phyloP scores from a whole-genome alignment of 2,888 invertebrate species.

The Lamellibrachia columna region DNA sequence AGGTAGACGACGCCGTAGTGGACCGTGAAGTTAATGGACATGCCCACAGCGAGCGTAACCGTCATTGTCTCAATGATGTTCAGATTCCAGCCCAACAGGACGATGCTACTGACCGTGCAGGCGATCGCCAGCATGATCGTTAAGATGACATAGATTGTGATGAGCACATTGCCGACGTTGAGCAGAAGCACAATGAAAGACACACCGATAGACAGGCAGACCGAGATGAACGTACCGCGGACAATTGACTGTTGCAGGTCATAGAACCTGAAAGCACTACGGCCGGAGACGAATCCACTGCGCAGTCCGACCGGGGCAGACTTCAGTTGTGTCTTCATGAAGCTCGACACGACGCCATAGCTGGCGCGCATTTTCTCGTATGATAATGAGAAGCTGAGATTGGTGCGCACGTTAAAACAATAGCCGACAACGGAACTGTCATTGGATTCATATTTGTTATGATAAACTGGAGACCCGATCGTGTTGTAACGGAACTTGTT shows the following conservation, averaged over 20 bases:
- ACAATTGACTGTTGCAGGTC: slow-evolving; percentile 87
- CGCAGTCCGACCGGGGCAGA: slow-evolving; percentile 81
- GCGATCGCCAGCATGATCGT: slow-evolving; percentile 86
- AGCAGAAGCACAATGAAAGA: slow-evolving; percentile 83
- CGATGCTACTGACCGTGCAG: slow-evolving; percentile 76
- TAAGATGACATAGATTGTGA: slow-evolving; percentile 81
- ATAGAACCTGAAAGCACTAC: slow-evolving; percentile 84
- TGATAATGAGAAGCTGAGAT: slow-evolving; percentile 72
- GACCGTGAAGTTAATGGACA: slow-evolving; percentile 90
- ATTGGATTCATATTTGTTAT: neutral
- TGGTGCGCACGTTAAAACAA: slow-evolving; percentile 24
- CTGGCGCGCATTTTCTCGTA: slow-evolving; percentile 82
- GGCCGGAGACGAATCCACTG: slow-evolving; percentile 66
- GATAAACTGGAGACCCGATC: neutral
- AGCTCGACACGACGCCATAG: slow-evolving; percentile 77
- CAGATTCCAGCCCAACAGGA: slow-evolving; percentile 80
- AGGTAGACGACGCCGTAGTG: slow-evolving; percentile 85
- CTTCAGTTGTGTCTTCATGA: slow-evolving; percentile 76
- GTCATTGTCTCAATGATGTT: slow-evolving; percentile 92
- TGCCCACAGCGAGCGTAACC: slow-evolving; percentile 89
- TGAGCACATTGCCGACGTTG: slow-evolving; percentile 81
- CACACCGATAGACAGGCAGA: slow-evolving; percentile 79
- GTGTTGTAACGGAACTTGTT: neutral
- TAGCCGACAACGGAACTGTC: slow-evolving; percentile 24
- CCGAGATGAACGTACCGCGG: slow-evolving; percentile 81